phyloP scores from a whole-genome alignment of 2,888 invertebrate genomes.

The Drosophila recens region DNA sequence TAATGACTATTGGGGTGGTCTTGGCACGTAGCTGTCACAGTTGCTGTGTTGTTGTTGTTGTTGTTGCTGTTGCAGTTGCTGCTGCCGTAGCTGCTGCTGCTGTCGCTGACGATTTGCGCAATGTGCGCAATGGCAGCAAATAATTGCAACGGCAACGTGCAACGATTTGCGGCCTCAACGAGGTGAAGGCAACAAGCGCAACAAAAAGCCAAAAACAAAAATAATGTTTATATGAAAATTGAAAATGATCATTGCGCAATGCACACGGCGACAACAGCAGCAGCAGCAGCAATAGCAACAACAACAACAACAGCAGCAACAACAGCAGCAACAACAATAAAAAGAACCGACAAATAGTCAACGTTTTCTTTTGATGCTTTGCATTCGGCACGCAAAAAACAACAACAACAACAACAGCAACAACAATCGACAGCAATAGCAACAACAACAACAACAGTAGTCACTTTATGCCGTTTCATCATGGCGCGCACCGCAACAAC shows the following conservation, averaged over 20 bases:
- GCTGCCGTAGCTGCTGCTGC: constrained; percentile 27
- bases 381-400: constrained; percentile 74
- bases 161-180: constrained; percentile 79
- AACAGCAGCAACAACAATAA: constrained; percentile 38
- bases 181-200: constrained; percentile 71
- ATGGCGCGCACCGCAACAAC: constrained; percentile 60
- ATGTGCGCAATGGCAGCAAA: constrained; percentile 70
- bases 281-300: constrained; percentile 44
- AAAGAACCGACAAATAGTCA: constrained; percentile 66
- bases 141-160: constrained; percentile 78
- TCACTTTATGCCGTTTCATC: constrained; percentile 64
- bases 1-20: constrained; percentile 75
- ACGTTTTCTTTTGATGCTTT: constrained; percentile 71
- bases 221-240: constrained; percentile 75
- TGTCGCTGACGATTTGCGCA: constrained; percentile 65
- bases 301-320: constrained; percentile 32
- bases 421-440: constrained; percentile 57
- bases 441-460: constrained; percentile 20
- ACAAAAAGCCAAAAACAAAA: constrained; percentile 25
- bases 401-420: constrained; percentile 44
- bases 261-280: constrained; percentile 56
- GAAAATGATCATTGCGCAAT: constrained; percentile 76
- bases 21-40: constrained; percentile 60
- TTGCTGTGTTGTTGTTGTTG: constrained; percentile 38
- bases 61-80: constrained; percentile 23